Percentiles rank a stretch among this genome's conserved stretches.
Evolutionary conservation across 1,140 invertebrate genomes (phyloP).

Genomic region (Drosophila dunni): DNA sequence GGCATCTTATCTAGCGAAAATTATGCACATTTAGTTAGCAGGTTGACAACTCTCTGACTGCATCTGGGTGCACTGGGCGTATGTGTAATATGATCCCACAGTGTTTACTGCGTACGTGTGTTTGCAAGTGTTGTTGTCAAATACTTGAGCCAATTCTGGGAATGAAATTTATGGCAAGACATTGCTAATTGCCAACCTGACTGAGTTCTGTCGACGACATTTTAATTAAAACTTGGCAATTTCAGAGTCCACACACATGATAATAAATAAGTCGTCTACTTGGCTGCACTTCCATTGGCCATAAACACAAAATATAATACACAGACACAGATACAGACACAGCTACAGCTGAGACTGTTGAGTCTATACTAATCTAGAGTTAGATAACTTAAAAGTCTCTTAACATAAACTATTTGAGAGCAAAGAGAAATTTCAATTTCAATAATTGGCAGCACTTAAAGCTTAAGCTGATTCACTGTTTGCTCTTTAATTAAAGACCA

Average conservation of each 20-base stretch:
- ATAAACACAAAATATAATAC: neutral
- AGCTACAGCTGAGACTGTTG: too few species aligned
- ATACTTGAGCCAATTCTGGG: conserved; percentile 58
- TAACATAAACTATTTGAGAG: neutral
- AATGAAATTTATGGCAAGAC: conserved; percentile 72
- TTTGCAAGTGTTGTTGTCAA: conserved; percentile 43
- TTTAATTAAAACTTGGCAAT: conserved; percentile 77
- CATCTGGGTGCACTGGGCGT: conserved; percentile 52
- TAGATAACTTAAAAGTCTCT: neutral
- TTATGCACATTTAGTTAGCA: conserved; percentile 76
- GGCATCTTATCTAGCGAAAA: conserved; percentile 61
- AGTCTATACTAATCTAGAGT: neutral
- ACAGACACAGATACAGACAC: too few species aligned
- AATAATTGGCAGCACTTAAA: conserved; percentile 26
- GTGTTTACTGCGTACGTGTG: neutral
- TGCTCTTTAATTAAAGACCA: conserved; percentile 35
- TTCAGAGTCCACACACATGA: conserved; percentile 5
- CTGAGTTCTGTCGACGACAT: conserved; percentile 62
- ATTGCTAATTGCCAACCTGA: conserved; percentile 71
- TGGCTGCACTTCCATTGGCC: conserved; percentile 1
- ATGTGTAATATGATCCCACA: conserved; percentile 49
- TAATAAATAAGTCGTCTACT: conserved; percentile 13
- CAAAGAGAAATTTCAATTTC: conserved; percentile 10
- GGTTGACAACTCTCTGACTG: conserved; percentile 63
- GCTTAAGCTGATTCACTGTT: conserved; percentile 3